A percentile compares a stretch with the other conserved stretches of the same genome.
These are phyloP conservation scores for Campoletis sonorensis DNA, from an alignment of 1,140 invertebrate genomes.

Conservation along the genomic window DNA sequence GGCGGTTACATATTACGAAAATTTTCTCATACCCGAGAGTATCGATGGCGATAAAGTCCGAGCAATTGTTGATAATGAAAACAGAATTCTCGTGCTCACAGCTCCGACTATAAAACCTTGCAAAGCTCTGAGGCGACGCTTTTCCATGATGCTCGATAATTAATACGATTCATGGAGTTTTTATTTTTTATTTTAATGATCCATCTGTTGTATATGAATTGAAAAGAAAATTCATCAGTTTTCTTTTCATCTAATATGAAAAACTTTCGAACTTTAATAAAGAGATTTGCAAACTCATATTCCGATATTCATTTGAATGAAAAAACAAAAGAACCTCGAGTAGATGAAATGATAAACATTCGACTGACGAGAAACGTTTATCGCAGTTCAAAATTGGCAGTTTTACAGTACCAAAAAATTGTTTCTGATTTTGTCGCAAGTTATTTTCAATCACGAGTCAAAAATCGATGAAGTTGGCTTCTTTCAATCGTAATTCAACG, in stretches of 20 bases:
- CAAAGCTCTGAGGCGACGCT: slow-evolving; percentile 21
- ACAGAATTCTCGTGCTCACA: slow-evolving; percentile 56
- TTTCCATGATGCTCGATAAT: slow-evolving; percentile 7
- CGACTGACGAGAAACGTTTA: background rate
- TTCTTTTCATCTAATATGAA: too few species aligned
- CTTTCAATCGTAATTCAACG: background rate
- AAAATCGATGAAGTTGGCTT: background rate
- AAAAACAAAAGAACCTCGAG: background rate
- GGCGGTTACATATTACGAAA: slow-evolving; percentile 53
- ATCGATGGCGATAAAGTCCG: slow-evolving; percentile 57
- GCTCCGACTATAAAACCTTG: slow-evolving; percentile 41
- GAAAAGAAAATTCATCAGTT: background rate
- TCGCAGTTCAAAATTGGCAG: background rate
- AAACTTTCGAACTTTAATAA: too few species aligned
- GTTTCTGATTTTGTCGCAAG: background rate
- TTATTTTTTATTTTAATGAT: background rate
- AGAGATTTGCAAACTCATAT: background rate
- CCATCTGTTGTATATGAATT: background rate
- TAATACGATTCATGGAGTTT: background rate
- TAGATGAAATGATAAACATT: background rate
- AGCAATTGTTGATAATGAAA: slow-evolving; percentile 54
- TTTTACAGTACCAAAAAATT: background rate
- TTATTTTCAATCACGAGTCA: background rate
- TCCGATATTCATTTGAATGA: background rate
- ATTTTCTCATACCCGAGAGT: slow-evolving; percentile 55